Evolutionary conservation across 2,797 vertebrate genomes (phyloP).

Genomic region (Oreochromis grahami): DNA sequence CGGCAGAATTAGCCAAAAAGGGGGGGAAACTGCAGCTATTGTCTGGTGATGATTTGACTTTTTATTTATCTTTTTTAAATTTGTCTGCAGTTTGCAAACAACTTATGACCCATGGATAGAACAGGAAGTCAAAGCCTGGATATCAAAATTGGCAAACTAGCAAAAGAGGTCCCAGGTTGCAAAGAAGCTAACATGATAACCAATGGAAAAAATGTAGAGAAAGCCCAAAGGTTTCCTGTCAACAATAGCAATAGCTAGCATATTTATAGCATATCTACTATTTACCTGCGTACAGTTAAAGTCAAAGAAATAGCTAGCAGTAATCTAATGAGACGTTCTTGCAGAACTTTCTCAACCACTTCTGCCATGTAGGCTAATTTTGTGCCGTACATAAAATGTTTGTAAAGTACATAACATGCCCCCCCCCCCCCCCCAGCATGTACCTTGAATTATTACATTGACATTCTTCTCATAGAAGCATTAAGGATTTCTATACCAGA

Average conservation of each 20-base stretch:
- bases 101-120: background rate
- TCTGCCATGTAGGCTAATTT: background rate
- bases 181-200: background rate
- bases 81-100: background rate
- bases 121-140: background rate
- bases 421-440: background rate
- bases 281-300: background rate
- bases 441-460: background rate
- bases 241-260: background rate
- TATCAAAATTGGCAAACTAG: background rate
- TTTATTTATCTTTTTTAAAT: background rate
- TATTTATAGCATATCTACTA: background rate
- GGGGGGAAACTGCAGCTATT: background rate
- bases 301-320: background rate
- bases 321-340: background rate
- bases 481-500: background rate
- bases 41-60: background rate
- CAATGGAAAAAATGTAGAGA: background rate
- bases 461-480: background rate
- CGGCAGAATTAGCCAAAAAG: background rate
- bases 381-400: background rate
- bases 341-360: background rate
- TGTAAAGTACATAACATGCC: background rate
- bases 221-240: background rate
- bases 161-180: background rate